phyloP scores from a whole-genome alignment of 2,888 invertebrate genomes.

The Euphydryas editha region DNA sequence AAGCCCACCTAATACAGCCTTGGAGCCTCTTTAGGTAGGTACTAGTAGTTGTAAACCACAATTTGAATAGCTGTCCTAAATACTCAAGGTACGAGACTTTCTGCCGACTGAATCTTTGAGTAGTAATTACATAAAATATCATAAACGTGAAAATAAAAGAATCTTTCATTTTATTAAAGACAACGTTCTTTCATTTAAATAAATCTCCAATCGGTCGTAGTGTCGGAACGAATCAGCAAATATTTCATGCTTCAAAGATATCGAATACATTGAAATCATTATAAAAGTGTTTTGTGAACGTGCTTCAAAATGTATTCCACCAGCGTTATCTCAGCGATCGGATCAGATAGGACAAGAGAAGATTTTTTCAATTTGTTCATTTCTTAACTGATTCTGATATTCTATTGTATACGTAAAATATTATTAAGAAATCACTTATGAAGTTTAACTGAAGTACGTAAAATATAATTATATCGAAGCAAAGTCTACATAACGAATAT shows the following conservation, averaged over 20 bases:
- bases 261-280: background rate
- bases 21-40: background rate
- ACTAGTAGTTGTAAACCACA: constrained; percentile 6
- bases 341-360: background rate
- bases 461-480: too few relatives aligned
- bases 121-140: background rate
- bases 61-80: constrained; percentile 1
- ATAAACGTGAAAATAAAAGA: background rate
- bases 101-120: background rate
- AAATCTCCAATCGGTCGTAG: background rate
- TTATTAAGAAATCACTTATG: background rate
- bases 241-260: background rate
- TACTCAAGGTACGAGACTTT: background rate
- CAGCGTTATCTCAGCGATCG: background rate
- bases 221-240: background rate
- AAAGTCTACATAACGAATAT: too few relatives aligned
- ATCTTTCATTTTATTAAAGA: background rate
- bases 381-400: background rate
- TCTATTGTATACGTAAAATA: background rate
- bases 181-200: background rate
- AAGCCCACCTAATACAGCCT: background rate
- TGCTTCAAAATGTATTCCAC: background rate
- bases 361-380: background rate
- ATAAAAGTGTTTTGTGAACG: background rate
- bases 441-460: background rate